Evolutionary conservation across 1,140 invertebrate genomes (phyloP), one percentile per base, ranked within the genome.

Genomic region (Drosophila repletoides): DNA sequence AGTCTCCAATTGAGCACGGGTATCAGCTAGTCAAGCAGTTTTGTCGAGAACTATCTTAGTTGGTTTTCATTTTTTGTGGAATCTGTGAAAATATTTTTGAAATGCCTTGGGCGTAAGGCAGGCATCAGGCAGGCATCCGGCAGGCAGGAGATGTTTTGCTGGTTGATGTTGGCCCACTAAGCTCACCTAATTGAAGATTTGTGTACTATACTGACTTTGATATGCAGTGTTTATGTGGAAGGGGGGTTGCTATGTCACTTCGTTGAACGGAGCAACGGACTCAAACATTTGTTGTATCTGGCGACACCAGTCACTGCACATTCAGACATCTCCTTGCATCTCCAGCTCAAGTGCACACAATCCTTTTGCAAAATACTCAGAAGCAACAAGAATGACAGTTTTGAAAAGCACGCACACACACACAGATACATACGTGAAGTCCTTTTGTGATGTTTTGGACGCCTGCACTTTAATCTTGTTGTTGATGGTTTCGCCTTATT

Each of bases 131-230:
- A n/a, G n/a, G n/a, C n/a, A n/a, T n/a, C n/a, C n/a, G n/a, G n/a
- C n/a, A n/a, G n/a, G n/a, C n/a, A n/a, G n/a, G n/a, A n/a, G n/a
- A n/a, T n/a, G n/a, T n/a, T 15, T 21, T 12, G 10, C 7, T 17
- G 12, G 3, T 14, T 7, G 14, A 46, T 34, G 29, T 12, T 43
- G 21, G 5, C 22, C 21, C n/a, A 3, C 21, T 29, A 46, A 29
- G 65, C 46, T 56, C 38, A 40, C 64, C 55, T 73, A 80, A 84
- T 73, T 81, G 79, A 55, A 64, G 77, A 55, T 70, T 81, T 65
- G 64, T 60, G 29, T 49, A 34, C 63, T 60, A 26, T 49, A 34
- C 63, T 70, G 76, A 56, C 73, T 72, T 72, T 83, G 76, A 68
- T 72, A 80, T 65, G 26, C 38, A 70, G 65, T 53, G 45, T 24